Evolutionary conservation across 2,113 vertebrate genomes (phyloP).

Genomic region (Muntiacus reevesi): DNA sequence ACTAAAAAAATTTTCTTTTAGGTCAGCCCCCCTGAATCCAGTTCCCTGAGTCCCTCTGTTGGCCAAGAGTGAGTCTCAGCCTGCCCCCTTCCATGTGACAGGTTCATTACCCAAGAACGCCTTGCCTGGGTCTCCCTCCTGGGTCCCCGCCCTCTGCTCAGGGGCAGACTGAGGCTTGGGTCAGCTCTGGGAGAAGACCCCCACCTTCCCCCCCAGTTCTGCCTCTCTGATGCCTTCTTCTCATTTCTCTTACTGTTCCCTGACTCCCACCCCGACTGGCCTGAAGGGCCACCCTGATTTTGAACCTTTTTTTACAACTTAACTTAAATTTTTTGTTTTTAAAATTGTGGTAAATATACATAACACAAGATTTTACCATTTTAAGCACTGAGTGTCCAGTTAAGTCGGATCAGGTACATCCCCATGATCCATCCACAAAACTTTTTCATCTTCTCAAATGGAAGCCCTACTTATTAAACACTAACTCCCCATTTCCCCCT

Average conservation of each 20-base stretch:
- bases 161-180: background rate
- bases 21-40: background rate
- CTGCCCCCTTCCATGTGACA: rapidly evolving
- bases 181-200: background rate
- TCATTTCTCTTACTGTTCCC: background rate
- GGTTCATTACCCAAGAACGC: background rate
- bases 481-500: rapidly evolving
- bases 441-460: background rate
- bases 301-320: background rate
- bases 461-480: background rate
- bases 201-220: background rate
- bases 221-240: background rate
- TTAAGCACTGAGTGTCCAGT: too few relatives aligned
- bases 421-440: background rate
- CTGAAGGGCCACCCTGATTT: background rate
- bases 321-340: background rate
- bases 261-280: background rate
- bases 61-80: background rate
- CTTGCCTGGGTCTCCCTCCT: background rate
- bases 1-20: background rate
- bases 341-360: background rate
- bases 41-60: background rate
- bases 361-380: background rate
- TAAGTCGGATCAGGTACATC: rapidly evolving
- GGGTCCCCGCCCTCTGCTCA: background rate